These are phyloP conservation scores for Ganaspis sp. DNA, from an alignment of 1,140 invertebrate genomes.

Conservation along the genomic window DNA sequence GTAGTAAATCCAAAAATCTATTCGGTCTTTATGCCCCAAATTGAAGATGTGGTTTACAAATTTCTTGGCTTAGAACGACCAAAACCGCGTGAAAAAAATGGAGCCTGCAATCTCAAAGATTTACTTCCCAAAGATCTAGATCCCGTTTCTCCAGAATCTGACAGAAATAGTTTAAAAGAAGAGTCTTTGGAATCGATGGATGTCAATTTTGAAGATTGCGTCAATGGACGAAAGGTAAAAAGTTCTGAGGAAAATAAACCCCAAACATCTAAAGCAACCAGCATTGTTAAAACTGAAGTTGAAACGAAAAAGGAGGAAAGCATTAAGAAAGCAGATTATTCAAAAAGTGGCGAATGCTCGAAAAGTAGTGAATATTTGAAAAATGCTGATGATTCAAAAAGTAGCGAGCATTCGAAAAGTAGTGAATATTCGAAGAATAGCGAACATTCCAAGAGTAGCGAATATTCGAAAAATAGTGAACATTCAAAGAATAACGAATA, in stretches of 20 bases:
- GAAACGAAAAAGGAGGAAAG: background rate
- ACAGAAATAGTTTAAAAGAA: conserved; percentile 76
- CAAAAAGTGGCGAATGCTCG: background rate
- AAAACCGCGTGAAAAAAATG: conserved; percentile 70
- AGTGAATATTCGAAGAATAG: background rate
- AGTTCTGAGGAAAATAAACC: conserved; percentile 11
- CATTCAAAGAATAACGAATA: background rate
- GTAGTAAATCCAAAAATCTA: conserved; percentile 95
- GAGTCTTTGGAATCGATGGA: conserved; percentile 65
- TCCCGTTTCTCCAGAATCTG: conserved; percentile 86
- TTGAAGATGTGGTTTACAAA: conserved; percentile 92
- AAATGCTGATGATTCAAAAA: background rate
- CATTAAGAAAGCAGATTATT: background rate
- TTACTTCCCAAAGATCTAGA: conserved; percentile 85
- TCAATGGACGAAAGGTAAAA: conserved; percentile 40
- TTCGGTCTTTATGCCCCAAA: conserved; percentile 90
- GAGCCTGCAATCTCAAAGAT: conserved; percentile 76
- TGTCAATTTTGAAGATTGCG: conserved; percentile 36
- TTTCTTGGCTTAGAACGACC: conserved; percentile 88
- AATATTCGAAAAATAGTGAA: background rate
- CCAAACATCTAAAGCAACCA: background rate
- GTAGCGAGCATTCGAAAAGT: background rate
- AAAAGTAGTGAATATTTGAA: background rate
- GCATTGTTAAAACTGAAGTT: background rate
- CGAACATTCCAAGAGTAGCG: background rate